These are phyloP conservation scores for Mesochorus sp. DNA, from an alignment of 2,888 invertebrate species.

Conservation along the genomic window DNA sequence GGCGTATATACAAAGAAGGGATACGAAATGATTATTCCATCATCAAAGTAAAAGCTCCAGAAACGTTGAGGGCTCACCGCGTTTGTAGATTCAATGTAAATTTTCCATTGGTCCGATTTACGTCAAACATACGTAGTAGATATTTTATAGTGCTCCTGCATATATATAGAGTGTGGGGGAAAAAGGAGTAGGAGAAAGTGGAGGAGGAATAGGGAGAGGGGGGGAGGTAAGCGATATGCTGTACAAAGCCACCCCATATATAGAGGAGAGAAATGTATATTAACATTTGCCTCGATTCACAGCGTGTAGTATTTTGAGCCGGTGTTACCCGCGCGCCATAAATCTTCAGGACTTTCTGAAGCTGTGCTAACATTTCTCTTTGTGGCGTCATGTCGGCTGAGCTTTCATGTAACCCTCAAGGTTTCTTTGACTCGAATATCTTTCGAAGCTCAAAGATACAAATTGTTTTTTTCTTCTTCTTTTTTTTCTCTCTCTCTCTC, in stretches of 20 bases:
- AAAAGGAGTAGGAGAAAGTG: no score
- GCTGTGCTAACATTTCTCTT: neutral
- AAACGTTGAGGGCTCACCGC: neutral
- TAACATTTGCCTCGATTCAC: constrained; percentile 28
- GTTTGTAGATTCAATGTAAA: neutral
- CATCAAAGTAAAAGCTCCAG: neutral
- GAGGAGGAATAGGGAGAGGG: no score
- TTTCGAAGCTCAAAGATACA: constrained; percentile 2
- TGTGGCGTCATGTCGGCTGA: constrained; percentile 7
- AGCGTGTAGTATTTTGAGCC: constrained; percentile 35
- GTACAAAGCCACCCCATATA: neutral
- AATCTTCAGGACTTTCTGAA: constrained; percentile 36
- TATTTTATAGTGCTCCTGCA: neutral
- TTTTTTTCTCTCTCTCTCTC: no score
- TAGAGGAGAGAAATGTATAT: constrained; percentile 9
- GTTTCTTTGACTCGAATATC: neutral
- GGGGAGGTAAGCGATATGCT: neutral
- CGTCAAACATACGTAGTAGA: neutral
- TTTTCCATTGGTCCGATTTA: neutral
- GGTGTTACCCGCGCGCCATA: constrained; percentile 21
- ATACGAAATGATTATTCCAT: neutral
- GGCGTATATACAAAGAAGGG: neutral
- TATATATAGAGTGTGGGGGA: no score
- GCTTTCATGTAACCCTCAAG: constrained; percentile 16
- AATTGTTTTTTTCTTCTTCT: constrained; percentile 6